A percentile compares a stretch with the other conserved stretches of the same genome.
Evolutionary conservation across 2,888 invertebrate genomes (phyloP).

Genomic region (Anaspis maculata): DNA sequence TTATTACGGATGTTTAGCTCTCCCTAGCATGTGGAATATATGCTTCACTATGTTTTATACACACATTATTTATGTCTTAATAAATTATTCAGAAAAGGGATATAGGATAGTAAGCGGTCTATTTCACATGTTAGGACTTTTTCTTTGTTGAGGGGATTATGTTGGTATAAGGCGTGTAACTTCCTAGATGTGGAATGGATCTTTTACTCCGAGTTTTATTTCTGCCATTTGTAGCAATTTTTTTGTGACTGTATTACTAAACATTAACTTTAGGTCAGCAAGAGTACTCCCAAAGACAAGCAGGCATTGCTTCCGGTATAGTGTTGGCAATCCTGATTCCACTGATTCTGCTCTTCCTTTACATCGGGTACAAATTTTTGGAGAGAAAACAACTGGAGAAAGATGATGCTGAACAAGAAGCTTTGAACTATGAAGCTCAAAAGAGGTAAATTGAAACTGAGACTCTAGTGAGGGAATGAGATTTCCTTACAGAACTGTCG

Average conservation of each 20-base stretch:
- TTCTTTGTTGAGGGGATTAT: slow-evolving; percentile 18
- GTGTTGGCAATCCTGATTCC: slow-evolving; percentile 70
- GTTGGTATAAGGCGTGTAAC: slow-evolving; percentile 27
- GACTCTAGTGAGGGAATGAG: neutral
- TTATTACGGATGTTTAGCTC: slow-evolving; percentile 32
- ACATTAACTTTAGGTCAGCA: slow-evolving; percentile 53
- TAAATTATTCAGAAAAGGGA: slow-evolving; percentile 16
- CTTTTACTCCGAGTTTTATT: slow-evolving; percentile 19
- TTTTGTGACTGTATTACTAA: slow-evolving; percentile 8
- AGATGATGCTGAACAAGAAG: slow-evolving; percentile 25
- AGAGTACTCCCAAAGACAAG: slow-evolving; percentile 70
- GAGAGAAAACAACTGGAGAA: slow-evolving; percentile 27
- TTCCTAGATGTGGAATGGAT: slow-evolving; percentile 32
- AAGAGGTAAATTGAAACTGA: neutral
- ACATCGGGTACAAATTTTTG: slow-evolving; percentile 32
- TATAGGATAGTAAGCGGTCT: slow-evolving; percentile 21
- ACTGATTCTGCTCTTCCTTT: slow-evolving; percentile 58
- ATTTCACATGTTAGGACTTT: slow-evolving; percentile 37
- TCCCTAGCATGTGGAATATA: slow-evolving; percentile 28
- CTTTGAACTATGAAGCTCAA: slow-evolving; percentile 13
- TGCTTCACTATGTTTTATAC: slow-evolving; percentile 9
- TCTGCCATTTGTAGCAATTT: slow-evolving; percentile 2
- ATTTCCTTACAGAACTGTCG: too few relatives aligned
- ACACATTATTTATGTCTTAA: slow-evolving; percentile 13
- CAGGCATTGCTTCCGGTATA: slow-evolving; percentile 71